Conservation (phyloP, 2,888 invertebrate genomes). For the Furcula furcula region DNA sequence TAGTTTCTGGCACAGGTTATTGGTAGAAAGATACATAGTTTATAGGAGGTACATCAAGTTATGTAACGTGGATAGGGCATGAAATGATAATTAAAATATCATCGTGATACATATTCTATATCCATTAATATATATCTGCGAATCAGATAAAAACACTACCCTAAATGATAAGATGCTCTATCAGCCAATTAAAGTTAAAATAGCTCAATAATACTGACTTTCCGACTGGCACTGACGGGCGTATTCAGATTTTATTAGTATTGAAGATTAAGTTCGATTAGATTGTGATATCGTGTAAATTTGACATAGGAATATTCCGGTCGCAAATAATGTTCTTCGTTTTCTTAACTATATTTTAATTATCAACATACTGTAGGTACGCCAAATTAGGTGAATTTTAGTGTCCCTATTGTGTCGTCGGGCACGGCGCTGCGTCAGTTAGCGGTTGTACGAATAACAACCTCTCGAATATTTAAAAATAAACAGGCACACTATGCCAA, state of each 20-base stretch:
- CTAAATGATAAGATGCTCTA: slow-evolving; percentile 43
- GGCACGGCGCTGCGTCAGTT: slow-evolving; percentile 8
- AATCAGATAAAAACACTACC: slow-evolving; percentile 33
- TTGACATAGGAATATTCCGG: slow-evolving; percentile 7
- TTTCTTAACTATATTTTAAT: slow-evolving; percentile 2
- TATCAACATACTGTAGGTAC: no score
- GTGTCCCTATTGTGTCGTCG: no score
- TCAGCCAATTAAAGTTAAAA: slow-evolving; percentile 43
- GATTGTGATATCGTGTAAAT: not conserved
- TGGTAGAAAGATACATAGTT: no score
- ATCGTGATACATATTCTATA: no score
- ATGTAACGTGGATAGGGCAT: no score
- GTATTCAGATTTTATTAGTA: slow-evolving; percentile 22
- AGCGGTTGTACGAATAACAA: slow-evolving; percentile 41
- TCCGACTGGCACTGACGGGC: slow-evolving; percentile 13
- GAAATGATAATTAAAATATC: no score
- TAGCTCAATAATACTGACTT: slow-evolving; percentile 38
- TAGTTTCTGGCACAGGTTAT: no score
- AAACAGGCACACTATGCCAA: slow-evolving; percentile 64
- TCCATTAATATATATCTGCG: no score
- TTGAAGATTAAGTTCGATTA: slow-evolving; percentile 1
- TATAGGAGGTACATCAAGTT: no score
- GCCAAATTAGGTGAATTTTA: slow-evolving; percentile 16
- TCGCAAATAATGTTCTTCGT: not conserved
- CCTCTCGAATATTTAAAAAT: slow-evolving; percentile 51